Base-by-base conservation (phyloP, 2,797 vertebrate genomes). In the Pseudomugil gertrudae region DNA sequence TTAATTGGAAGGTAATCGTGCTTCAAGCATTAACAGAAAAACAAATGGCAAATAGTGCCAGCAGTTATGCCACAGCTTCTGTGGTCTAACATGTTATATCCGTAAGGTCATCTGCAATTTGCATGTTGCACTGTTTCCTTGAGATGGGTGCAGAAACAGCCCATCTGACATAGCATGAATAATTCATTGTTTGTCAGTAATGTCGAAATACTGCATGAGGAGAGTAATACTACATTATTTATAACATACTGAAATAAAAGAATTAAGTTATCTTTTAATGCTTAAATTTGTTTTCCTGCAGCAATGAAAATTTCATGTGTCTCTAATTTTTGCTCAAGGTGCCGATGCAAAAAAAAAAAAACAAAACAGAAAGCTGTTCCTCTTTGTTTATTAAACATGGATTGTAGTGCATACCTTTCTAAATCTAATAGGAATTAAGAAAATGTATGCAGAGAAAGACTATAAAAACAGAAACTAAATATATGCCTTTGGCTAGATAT, bases 61-160 rank as follows among this genome's bases (percentile, higher is more conserved):
- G 54, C 38, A 68, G 66, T 13, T 47, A 57, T 40, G 43, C 40
- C 9, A 9, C 4, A 9, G 10, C 29, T 67, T 65, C 36, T 50
- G 19, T 27, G 5, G 27, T 53, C 32, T 66, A 33, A 9, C 56
- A 24, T 63, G 13, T 29, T 50, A 47, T 47, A 30, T 59, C 45
- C 54, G 58, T 55, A 70, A 70, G 76, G 72, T 61, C 62, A 53
- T 81, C 24, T 79, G 14, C 54, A 33, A 83, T 79, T 76, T 68
- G 61, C 63, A 70, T 79, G 30, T 80, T 61, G 9, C 21, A 54
- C 33, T 55, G n/a, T 72, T 79, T 66, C 48, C 26, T 66, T 67
- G 54, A 69, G 65, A 63, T 43, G 36, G 15, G 45, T 21, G 7
- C 27, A 36, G 51, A 45, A 61, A 63, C 27, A 57, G 27, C 30